A percentile compares a stretch with the other conserved stretches of the same genome.
Conservation (phyloP, 2,888 invertebrate genomes). For the Drosophila koepferae region DNA sequence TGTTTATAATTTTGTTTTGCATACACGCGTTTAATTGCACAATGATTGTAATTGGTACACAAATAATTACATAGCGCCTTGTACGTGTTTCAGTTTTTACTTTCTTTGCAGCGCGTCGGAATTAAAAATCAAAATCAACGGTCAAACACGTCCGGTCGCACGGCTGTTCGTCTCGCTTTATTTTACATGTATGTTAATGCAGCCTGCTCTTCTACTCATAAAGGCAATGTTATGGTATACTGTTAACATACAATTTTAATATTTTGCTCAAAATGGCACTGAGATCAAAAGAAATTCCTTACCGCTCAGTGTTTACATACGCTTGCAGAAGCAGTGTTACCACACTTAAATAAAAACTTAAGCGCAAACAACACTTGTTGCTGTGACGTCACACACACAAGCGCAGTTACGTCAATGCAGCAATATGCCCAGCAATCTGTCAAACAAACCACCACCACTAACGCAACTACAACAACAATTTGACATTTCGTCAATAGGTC, state of each 20-base stretch:
- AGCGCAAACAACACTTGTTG: slow-evolving; percentile 64
- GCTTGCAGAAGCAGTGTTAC: slow-evolving; percentile 38
- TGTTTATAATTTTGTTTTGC: slow-evolving; percentile 15
- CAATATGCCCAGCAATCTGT: slow-evolving; percentile 83
- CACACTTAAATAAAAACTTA: slow-evolving; percentile 22
- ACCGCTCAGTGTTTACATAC: slow-evolving; percentile 17
- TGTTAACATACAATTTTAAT: slow-evolving; percentile 4
- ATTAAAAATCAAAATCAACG: slow-evolving; percentile 74
- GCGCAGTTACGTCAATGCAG: slow-evolving; percentile 75
- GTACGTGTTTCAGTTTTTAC: slow-evolving; percentile 35
- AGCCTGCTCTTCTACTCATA: slow-evolving; percentile 13
- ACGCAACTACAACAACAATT: slow-evolving; percentile 55
- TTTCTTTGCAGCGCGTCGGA: slow-evolving; percentile 60
- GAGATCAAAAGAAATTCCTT: background rate
- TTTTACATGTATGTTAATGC: slow-evolving; percentile 58
- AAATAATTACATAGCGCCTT: slow-evolving; percentile 43
- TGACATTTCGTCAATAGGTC: slow-evolving; percentile 82
- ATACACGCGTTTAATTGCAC: slow-evolving; percentile 37
- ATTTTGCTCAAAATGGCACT: slow-evolving; percentile 10
- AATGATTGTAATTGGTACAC: slow-evolving; percentile 22
- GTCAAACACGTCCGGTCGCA: slow-evolving; percentile 70
- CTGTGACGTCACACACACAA: slow-evolving; percentile 66
- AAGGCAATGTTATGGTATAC: slow-evolving; percentile 16
- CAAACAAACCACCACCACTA: slow-evolving; percentile 72
- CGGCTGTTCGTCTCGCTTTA: slow-evolving; percentile 63